Evolutionary conservation across 2,888 invertebrate genomes (phyloP), one percentile per base, ranked within the genome.

Genomic region (Acheta domesticus): DNA sequence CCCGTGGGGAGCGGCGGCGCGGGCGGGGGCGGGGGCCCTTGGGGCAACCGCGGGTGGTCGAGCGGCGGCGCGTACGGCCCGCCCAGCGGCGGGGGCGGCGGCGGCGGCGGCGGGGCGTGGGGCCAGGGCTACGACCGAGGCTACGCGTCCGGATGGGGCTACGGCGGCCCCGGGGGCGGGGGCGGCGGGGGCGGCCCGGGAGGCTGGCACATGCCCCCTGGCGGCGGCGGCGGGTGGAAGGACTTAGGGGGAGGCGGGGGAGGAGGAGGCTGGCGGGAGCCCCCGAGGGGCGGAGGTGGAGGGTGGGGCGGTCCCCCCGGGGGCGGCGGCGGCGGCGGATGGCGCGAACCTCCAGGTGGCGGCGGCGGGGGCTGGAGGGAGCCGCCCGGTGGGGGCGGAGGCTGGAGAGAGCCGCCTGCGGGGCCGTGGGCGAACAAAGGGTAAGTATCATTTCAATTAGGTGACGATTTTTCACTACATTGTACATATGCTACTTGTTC

Each of bases 71-170:
- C 62, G 62, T 62, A 62, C 16, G 62, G 62, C 5, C 62, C 62
- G 0, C 62, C 62, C 14, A 19, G 16, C n/a, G 14, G 16, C n/a
- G 62, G 62, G 3, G 62, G 62, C 62, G 62, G 50, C 5, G 62
- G 62, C 3, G 62, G 62, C 14, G 62, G 62, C 12, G 62, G 62
- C 62, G 62, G 62, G 1, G 14, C 14, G 62, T 62, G 62, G 62
- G 62, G 62, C 14, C 62, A 62, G n/a, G 62, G 62, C 62, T 62
- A 62, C 62, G 62, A 62, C 62, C 62, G 62, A 3, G 62, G 62
- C n/a, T 62, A 62, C 62, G 62, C 62, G 11, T 62, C 62, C n/a
- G 62, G 62, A 62, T 62, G 62, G 62, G 62, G 62, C n/a, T 62
- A 62, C 62, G n/a, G n/a, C n/a, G 62, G 12, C 0, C 16, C 3